Conservation (phyloP, 2,113 vertebrate species). For the Polyodon spathula region DNA sequence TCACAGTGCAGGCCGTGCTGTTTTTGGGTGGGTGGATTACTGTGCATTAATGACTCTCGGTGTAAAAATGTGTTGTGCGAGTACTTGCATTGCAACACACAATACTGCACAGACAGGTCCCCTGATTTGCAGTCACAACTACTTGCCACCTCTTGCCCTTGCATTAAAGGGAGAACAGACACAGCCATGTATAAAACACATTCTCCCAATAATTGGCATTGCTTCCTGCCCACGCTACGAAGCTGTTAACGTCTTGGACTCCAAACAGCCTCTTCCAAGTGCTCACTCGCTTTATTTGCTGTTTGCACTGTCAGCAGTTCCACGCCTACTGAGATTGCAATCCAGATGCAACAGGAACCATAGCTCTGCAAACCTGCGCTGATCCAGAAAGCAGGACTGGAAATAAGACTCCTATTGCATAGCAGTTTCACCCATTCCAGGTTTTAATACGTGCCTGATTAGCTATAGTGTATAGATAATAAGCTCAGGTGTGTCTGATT, state of each 20-base stretch:
- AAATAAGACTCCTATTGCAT: background rate
- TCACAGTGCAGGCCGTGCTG: too few species aligned
- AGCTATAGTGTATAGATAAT: too few species aligned
- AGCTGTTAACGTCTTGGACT: background rate
- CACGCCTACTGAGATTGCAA: background rate
- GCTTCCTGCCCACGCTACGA: background rate
- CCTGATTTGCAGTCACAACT: background rate
- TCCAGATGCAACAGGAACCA: background rate
- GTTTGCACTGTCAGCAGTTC: background rate
- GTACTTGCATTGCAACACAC: background rate
- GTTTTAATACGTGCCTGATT: too few species aligned
- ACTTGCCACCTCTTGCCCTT: background rate
- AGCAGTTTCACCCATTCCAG: too few species aligned
- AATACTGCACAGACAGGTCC: background rate
- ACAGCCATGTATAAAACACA: background rate
- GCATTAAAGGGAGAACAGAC: background rate
- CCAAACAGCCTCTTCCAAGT: background rate
- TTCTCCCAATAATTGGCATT: background rate
- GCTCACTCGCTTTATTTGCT: background rate
- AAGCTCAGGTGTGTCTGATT: too few species aligned
- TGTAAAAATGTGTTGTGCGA: background rate
- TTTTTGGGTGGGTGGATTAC: too few species aligned
- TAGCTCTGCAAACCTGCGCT: background rate
- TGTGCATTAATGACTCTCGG: too few species aligned
- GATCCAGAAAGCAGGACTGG: background rate